A percentile compares a stretch with the other conserved stretches of the same genome.
Conservation (phyloP, 2,888 invertebrate species). For the Aphidius colemani region DNA sequence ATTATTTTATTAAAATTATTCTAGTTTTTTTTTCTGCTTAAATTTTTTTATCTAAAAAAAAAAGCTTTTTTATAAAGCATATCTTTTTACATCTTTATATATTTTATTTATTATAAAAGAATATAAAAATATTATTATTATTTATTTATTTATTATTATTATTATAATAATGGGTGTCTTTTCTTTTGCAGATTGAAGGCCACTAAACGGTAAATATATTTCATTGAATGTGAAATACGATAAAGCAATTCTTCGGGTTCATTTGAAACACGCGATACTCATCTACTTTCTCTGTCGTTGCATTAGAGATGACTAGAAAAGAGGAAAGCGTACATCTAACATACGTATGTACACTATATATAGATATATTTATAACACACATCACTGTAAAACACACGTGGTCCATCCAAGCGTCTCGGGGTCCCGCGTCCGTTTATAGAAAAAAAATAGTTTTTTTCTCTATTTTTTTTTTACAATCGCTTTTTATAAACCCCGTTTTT, state of each 20-base stretch:
- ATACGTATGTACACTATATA: too few relatives aligned
- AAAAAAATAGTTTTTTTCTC: too few relatives aligned
- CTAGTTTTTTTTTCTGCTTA: too few relatives aligned
- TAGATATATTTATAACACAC: too few relatives aligned
- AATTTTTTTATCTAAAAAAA: too few relatives aligned
- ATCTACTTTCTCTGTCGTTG: conserved; percentile 29
- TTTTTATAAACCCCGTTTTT: conserved; percentile 53
- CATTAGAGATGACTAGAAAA: conserved; percentile 29
- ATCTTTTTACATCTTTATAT: too few relatives aligned
- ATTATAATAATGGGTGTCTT: background rate
- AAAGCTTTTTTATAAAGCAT: too few relatives aligned
- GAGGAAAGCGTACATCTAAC: conserved; percentile 13
- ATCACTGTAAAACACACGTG: conserved; percentile 49
- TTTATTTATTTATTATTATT: background rate
- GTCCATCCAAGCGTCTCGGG: conserved; percentile 40
- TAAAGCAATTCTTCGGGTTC: conserved; percentile 41
- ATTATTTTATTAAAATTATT: too few relatives aligned
- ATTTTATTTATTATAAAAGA: too few relatives aligned
- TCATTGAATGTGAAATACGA: conserved; percentile 56
- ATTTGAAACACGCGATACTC: conserved; percentile 37
- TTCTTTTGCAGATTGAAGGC: conserved; percentile 10
- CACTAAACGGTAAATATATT: conserved; percentile 33
- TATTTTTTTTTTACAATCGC: conserved; percentile 47
- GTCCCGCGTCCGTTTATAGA: conserved; percentile 37
- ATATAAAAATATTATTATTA: background rate